Conservation (phyloP, 2,797 vertebrate genomes). For the Platyrinchus mystaceus region DNA sequence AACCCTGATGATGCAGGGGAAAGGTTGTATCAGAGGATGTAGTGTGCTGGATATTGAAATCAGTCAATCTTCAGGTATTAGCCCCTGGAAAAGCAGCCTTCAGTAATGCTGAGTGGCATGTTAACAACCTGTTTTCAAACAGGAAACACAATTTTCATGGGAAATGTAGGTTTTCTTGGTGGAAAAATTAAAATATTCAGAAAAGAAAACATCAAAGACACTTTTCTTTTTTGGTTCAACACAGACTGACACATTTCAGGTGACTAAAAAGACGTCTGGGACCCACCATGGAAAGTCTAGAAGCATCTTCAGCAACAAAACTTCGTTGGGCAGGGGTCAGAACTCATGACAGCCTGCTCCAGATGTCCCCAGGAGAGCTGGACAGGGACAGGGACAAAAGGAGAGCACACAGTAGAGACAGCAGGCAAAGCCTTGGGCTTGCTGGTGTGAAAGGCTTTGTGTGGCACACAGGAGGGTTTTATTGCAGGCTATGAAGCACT, state of each 20-base stretch:
- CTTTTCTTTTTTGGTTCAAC: neutral
- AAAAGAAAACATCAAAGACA: neutral
- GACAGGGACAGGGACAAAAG: neutral
- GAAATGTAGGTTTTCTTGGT: neutral
- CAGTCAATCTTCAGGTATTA: slow-evolving; percentile 8
- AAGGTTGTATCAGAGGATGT: neutral
- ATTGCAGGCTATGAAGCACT: neutral
- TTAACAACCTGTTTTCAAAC: slow-evolving; percentile 17
- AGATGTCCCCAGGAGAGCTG: neutral
- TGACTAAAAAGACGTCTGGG: neutral
- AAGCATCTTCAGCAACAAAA: neutral
- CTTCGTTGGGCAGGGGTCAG: neutral
- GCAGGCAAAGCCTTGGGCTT: neutral
- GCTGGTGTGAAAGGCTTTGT: neutral
- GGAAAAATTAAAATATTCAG: slow-evolving; percentile 12
- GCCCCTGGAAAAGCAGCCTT: slow-evolving; percentile 23
- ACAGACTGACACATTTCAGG: neutral
- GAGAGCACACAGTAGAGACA: neutral
- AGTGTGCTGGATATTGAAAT: slow-evolving; percentile 3
- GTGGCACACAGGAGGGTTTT: neutral
- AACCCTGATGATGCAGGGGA: neutral
- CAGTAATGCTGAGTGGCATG: neutral
- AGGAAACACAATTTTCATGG: slow-evolving; percentile 5
- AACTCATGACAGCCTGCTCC: neutral
- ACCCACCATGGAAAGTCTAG: neutral